Percentiles rank a stretch among this genome's conserved stretches.
These are phyloP conservation scores for Eupithecia insigniata DNA, from an alignment of 2,888 invertebrate species.

Conservation along the genomic window DNA sequence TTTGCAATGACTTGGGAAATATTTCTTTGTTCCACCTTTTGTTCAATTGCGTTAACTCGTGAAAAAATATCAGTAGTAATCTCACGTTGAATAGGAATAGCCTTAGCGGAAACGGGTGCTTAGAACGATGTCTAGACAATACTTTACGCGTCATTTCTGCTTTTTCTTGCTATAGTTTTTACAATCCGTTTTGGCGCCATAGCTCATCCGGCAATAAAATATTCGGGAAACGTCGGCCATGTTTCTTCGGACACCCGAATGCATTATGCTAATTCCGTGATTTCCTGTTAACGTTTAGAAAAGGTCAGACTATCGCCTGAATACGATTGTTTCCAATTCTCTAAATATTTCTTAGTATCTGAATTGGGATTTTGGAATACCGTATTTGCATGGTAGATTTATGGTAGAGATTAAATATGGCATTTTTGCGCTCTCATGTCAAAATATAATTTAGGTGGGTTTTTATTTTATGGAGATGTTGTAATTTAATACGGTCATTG, in stretches of 20 bases:
- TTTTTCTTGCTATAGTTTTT: conserved; percentile 51
- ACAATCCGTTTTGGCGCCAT: conserved; percentile 57
- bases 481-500: conserved; percentile 67
- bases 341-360: conserved; percentile 65
- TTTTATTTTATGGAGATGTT: conserved; percentile 69
- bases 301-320: conserved; percentile 60
- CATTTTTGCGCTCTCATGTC: conserved; percentile 68
- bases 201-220: conserved; percentile 55
- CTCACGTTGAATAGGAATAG: conserved; percentile 24
- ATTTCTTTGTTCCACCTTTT: conserved; percentile 56
- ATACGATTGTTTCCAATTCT: conserved; percentile 61
- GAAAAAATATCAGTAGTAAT: conserved; percentile 50
- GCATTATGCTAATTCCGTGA: conserved; percentile 74
- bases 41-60: conserved; percentile 58
- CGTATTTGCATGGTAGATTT: conserved; percentile 77
- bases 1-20: conserved; percentile 57
- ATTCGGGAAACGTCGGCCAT: conserved; percentile 63
- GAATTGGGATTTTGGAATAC: conserved; percentile 46
- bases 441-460: conserved; percentile 74
- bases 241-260: conserved; percentile 71
- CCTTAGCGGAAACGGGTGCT: conserved; percentile 58
- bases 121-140: conserved; percentile 48
- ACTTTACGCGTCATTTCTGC: conserved; percentile 48
- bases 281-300: conserved; percentile 70
- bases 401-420: conserved; percentile 62